A percentile compares a stretch with the other conserved stretches of the same genome.
phyloP scores from a whole-genome alignment of 2,113 vertebrate genomes.

The Lamprologus ornatipinnis region DNA sequence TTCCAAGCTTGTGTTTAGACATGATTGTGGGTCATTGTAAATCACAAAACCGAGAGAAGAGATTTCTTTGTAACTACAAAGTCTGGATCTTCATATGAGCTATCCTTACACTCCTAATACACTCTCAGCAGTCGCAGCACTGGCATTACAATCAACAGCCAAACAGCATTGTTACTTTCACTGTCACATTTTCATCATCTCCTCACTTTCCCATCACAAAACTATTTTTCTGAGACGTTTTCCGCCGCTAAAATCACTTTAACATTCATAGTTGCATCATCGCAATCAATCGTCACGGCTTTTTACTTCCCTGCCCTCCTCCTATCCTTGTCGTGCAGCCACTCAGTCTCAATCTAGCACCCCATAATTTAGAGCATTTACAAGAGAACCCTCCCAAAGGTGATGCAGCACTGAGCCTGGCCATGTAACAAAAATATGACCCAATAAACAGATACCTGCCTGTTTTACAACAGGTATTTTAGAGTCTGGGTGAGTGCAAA shows the following conservation, averaged over 20 bases:
- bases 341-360: not conserved
- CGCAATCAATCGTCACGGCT: not conserved
- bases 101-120: not conserved
- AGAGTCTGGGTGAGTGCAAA: not conserved
- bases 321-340: not conserved
- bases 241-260: not conserved
- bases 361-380: not conserved
- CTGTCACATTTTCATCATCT: not conserved
- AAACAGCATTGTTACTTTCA: not conserved
- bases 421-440: conserved; percentile 1
- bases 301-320: not conserved
- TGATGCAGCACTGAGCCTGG: not conserved
- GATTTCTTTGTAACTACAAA: not conserved
- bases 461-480: conserved; percentile 16
- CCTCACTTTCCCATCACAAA: not conserved
- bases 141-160: not conserved
- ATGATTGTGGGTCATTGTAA: not conserved
- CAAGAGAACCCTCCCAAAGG: not conserved
- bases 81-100: not conserved
- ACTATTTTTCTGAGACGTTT: not conserved
- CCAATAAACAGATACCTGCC: conserved; percentile 14
- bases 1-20: not conserved
- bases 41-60: not conserved
- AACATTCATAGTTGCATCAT: not conserved
- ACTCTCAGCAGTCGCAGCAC: not conserved